Conservation (phyloP, 2,888 invertebrate species). For the Itoplectis maculator region DNA sequence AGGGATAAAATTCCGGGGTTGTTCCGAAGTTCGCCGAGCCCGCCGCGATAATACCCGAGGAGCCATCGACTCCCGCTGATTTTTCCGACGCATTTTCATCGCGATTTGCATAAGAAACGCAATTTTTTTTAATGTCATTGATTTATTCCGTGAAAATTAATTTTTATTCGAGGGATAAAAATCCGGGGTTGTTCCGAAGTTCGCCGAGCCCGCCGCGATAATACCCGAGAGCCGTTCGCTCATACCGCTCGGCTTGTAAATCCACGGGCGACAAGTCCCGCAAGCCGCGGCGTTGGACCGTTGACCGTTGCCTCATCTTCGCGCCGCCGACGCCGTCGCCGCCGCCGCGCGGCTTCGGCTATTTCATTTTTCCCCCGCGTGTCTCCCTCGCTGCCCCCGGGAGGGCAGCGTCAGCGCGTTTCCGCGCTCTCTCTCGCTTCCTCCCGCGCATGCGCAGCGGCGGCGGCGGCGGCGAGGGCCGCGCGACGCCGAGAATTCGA, state of each 20-base stretch:
- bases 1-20: no score
- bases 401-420: not conserved
- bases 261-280: constrained; percentile 64
- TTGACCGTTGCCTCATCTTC: constrained; percentile 68
- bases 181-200: constrained; percentile 50
- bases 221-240: constrained; percentile 58
- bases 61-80: constrained; percentile 50
- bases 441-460: no score
- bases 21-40: constrained; percentile 53
- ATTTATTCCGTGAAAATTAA: no score
- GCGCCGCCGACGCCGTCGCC: constrained; percentile 28
- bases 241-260: constrained; percentile 67
- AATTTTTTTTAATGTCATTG: no score
- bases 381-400: constrained; percentile 22
- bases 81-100: not conserved
- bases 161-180: no score
- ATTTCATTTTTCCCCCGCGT: constrained; percentile 45
- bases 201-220: constrained; percentile 55
- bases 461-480: no score
- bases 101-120: no score
- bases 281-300: constrained; percentile 64
- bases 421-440: constrained; percentile 54
- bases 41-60: constrained; percentile 55
- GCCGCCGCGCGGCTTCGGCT: constrained; percentile 47
- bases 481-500: constrained; percentile 77